These are phyloP conservation scores for Heliconius ismenius DNA, from an alignment of 2,888 invertebrate genomes.

Conservation along the genomic window DNA sequence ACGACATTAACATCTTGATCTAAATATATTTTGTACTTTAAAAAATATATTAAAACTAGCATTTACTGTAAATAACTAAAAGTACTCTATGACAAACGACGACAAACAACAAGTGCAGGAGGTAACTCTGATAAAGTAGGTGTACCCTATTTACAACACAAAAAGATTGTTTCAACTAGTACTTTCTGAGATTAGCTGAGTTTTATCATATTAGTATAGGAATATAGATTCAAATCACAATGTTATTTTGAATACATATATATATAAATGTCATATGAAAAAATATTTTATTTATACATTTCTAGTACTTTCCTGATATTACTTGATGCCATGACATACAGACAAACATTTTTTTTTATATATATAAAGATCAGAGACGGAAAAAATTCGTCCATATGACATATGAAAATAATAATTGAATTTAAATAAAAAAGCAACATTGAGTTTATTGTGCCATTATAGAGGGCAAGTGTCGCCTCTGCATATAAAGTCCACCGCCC, in stretches of 20 bases:
- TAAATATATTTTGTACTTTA: background rate
- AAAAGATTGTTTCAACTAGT: background rate
- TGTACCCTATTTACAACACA: background rate
- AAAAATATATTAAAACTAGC: background rate
- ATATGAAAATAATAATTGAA: too few relatives aligned
- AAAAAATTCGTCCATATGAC: too few relatives aligned
- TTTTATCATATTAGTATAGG: background rate
- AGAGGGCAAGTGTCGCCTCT: background rate
- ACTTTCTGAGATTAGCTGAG: background rate
- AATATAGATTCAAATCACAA: too few relatives aligned
- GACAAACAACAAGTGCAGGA: background rate
- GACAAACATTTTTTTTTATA: too few relatives aligned
- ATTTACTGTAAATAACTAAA: background rate
- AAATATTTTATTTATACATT: too few relatives aligned
- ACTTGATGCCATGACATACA: too few relatives aligned
- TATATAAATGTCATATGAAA: too few relatives aligned
- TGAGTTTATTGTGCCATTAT: background rate
- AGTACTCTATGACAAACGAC: too few relatives aligned
- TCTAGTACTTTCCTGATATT: too few relatives aligned
- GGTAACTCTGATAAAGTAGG: background rate
- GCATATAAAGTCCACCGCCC: background rate
- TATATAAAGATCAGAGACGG: too few relatives aligned
- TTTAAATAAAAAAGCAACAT: too few relatives aligned
- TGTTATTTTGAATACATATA: too few relatives aligned
- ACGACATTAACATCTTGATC: conserved; percentile 16